Percentiles rank a stretch among this genome's conserved stretches.
These are phyloP conservation scores for Zaprionus tsacasi DNA, from an alignment of 1,140 invertebrate species.

Conservation along the genomic window DNA sequence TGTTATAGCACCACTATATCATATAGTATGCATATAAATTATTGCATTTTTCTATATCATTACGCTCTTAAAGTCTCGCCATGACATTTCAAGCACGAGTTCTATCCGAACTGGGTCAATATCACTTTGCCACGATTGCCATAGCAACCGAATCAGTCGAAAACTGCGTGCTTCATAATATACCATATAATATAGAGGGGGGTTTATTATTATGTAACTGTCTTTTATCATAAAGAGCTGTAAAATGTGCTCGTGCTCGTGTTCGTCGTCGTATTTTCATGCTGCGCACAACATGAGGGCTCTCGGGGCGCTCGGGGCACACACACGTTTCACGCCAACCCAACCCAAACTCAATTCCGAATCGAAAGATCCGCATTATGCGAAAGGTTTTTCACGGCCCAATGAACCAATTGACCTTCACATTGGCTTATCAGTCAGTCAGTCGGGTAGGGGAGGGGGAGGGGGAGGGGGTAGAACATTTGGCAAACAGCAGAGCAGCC, in stretches of 20 bases:
- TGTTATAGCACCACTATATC: not conserved
- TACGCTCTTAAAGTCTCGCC: not conserved
- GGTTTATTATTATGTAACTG: not conserved
- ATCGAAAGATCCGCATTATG: constrained; percentile 14
- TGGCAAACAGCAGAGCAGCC: constrained; percentile 36
- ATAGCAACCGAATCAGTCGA: not conserved
- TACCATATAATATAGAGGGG: not conserved
- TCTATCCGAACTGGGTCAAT: constrained; percentile 1
- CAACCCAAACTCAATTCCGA: not conserved
- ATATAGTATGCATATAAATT: not conserved
- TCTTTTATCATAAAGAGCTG: constrained; percentile 1
- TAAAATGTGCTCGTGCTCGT: not conserved
- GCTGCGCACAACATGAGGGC: not conserved
- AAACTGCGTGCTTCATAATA: constrained; percentile 3
- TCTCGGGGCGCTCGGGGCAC: too few species aligned
- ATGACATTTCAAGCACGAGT: not conserved
- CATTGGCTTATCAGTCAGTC: constrained; percentile 38
- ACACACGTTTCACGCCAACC: too few species aligned
- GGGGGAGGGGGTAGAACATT: constrained; percentile 9
- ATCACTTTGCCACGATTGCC: not conserved
- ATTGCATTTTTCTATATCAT: too few species aligned
- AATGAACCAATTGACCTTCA: constrained; percentile 48
- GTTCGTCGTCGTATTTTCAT: not conserved
- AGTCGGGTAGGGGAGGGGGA: too few species aligned
- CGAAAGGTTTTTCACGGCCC: constrained; percentile 36